Conservation (phyloP, 2,113 vertebrate species). For the Butorides virescens region DNA sequence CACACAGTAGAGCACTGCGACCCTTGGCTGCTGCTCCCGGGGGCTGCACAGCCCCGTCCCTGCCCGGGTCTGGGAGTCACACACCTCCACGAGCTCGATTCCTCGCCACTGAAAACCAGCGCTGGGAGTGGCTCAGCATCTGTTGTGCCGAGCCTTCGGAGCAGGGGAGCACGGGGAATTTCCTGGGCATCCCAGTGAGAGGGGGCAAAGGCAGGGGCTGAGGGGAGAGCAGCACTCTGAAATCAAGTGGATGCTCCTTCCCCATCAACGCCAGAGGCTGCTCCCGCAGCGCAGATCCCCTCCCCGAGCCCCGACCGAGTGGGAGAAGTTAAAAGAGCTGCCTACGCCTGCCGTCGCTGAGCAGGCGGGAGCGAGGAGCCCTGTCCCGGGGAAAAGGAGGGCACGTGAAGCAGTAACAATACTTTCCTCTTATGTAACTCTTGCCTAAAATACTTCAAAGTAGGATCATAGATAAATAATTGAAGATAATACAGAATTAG, state of each 20-base stretch:
- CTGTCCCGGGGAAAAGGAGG: not conserved
- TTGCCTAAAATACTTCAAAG: constrained; percentile 54
- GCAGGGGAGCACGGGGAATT: accelerated
- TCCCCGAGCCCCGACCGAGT: not conserved
- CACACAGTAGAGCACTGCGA: accelerated
- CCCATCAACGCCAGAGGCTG: accelerated
- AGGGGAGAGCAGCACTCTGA: not conserved
- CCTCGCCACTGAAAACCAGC: accelerated
- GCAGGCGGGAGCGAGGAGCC: not conserved
- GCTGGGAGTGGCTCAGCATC: accelerated
- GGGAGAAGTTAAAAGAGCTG: not conserved
- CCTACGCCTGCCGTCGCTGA: not conserved
- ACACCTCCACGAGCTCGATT: not conserved
- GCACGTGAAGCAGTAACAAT: constrained; percentile 25
- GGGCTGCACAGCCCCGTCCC: too few species aligned
- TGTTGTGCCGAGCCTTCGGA: accelerated
- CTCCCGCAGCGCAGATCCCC: not conserved
- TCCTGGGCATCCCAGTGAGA: not conserved
- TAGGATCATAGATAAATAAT: constrained; percentile 52
- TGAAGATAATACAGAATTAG: constrained; percentile 32
- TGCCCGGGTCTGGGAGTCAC: too few species aligned
- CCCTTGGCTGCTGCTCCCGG: not conserved
- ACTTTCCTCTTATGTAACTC: constrained; percentile 49
- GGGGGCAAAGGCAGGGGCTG: not conserved
- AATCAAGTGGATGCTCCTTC: not conserved